Conservation (phyloP, 2,113 vertebrate species). For the Crocuta crocuta region DNA sequence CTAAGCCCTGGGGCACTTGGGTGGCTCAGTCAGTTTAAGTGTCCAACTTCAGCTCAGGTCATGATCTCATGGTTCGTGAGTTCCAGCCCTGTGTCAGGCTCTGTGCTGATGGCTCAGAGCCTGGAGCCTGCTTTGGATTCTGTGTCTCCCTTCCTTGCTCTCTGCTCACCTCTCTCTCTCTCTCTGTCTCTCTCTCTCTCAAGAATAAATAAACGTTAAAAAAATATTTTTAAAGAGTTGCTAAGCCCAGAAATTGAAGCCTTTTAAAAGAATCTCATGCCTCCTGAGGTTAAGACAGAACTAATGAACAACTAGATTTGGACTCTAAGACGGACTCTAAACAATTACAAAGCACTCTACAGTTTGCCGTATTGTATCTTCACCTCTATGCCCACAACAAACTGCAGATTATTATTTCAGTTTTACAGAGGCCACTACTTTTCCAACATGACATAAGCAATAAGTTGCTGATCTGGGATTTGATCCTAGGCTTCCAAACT, state of each 20-base stretch:
- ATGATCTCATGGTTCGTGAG: too few species aligned
- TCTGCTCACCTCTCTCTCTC: too few species aligned
- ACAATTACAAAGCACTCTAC: background rate
- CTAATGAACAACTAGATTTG: too few species aligned
- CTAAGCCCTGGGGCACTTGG: background rate
- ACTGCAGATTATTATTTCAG: background rate
- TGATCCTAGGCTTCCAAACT: background rate
- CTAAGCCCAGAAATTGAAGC: background rate
- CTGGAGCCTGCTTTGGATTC: too few species aligned
- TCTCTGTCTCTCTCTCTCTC: too few species aligned
- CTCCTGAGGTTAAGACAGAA: background rate
- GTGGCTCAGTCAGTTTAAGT: too few species aligned
- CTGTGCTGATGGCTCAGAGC: too few species aligned
- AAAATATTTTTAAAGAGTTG: background rate
- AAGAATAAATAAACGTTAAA: too few species aligned
- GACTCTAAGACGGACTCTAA: background rate
- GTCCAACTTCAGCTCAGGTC: too few species aligned
- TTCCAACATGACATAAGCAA: background rate
- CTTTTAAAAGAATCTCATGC: background rate
- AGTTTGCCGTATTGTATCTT: accelerated
- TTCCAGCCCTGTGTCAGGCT: too few species aligned
- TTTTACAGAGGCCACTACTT: background rate
- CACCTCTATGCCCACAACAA: background rate
- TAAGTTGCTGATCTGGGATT: background rate
- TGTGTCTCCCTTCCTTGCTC: too few species aligned